Base-by-base conservation (phyloP, 2,113 vertebrate species). In the Centropristis striata region DNA sequence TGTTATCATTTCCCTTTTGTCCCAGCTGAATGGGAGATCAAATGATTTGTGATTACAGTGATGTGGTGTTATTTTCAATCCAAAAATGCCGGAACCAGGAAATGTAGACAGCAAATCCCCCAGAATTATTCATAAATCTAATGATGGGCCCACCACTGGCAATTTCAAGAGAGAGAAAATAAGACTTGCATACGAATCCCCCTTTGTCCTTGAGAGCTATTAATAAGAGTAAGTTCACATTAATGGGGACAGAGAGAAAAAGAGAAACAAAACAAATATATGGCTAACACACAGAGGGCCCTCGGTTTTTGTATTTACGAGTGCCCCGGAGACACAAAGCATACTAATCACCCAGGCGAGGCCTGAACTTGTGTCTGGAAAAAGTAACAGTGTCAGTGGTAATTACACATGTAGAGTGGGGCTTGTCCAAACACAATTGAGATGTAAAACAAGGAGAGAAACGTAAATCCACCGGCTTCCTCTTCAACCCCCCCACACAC, bases 391-490 rank as follows among this genome's bases (percentile, higher is more conserved):
- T 93, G 93, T 91, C 91, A 82, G 83, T 83, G 85, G 88, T 95
- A 94, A 94, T 94, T 95, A 94, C 89, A 92, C 88, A 90, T 91
- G 86, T 87, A 87, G 92, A 88, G 84, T 70, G 79, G 75, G 83
- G 80, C 78, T 90, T 87, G 90, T 92, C 90, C 83, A 93, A 92
- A 94, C 93, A 92, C 88, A 93, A 92, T 85, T 92, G 92, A 94
- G 89, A 93, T 93, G 85, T 91, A 90, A 92, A 93, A 94, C 83
- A 81, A 90, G 69, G 82, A 73, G 55, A 67, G 87, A 85, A 81
- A 80, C 58, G 75, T 88, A 92, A 91, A 91, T 90, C 87, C 91
- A 78, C 71, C 60, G 54, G 78, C 85, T 81, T 78, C 57, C 65
- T 81, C 73, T 84, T 69, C 51, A 58, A 13, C 77, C 68, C 28